Evolutionary conservation across 1,140 invertebrate species (phyloP).

Genomic region (Drosophila ohnishii): DNA sequence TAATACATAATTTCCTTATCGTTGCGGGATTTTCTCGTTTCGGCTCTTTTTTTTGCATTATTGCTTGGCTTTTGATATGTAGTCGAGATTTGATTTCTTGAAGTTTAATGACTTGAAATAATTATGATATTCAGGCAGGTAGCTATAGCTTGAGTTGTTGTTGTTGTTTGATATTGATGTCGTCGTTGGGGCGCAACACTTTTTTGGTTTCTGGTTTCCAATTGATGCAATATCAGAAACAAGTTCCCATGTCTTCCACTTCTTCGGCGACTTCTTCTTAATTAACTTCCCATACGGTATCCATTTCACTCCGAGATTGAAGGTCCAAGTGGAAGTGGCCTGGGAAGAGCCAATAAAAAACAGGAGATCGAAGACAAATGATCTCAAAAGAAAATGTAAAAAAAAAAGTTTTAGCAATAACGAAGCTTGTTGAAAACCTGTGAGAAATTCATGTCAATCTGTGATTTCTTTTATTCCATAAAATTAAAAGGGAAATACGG

Average conservation of each 20-base stretch:
- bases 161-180: constrained; percentile 35
- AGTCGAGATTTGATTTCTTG: constrained; percentile 70
- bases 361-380: constrained; percentile 17
- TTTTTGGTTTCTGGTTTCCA: constrained; percentile 63
- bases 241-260: constrained; percentile 46
- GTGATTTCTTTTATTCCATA: not conserved
- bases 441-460: constrained; percentile 4
- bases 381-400: constrained; percentile 21
- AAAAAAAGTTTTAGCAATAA: constrained; percentile 18
- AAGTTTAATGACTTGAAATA: constrained; percentile 78
- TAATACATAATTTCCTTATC: constrained; percentile 80
- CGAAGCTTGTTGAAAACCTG: constrained; percentile 9
- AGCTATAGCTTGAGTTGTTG: constrained; percentile 8
- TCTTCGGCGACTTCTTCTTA: constrained; percentile 53
- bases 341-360: constrained; percentile 30
- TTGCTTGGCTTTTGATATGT: constrained; percentile 58
- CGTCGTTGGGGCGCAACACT: constrained; percentile 53
- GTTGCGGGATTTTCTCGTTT: constrained; percentile 53
- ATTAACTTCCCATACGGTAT: constrained; percentile 79
- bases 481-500: not conserved
- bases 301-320: constrained; percentile 66
- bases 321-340: constrained; percentile 36
- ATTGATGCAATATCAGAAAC: constrained; percentile 54
- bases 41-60: constrained; percentile 9
- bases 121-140: constrained; percentile 67